Percentiles rank a stretch among this genome's conserved stretches.
phyloP scores from a whole-genome alignment of 2,797 vertebrate species.

The Rhadinocentrus ornatus region DNA sequence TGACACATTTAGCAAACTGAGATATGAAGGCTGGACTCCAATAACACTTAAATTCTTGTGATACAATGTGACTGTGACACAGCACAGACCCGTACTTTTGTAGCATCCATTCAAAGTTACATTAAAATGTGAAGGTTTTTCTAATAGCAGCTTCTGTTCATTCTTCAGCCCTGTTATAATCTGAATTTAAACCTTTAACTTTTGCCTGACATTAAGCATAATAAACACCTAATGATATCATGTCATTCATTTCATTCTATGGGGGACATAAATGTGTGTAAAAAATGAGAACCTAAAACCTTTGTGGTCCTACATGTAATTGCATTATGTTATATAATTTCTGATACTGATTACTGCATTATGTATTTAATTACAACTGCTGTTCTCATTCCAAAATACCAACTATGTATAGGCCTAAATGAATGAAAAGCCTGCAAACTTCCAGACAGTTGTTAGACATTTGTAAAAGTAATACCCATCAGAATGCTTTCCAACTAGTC shows the following conservation, averaged over 20 bases:
- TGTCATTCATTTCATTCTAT: neutral
- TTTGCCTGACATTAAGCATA: neutral
- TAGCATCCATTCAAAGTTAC: neutral
- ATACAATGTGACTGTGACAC: neutral
- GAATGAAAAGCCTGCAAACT: neutral
- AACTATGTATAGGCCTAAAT: neutral
- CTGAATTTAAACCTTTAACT: no score
- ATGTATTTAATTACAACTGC: no score
- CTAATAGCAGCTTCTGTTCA: neutral
- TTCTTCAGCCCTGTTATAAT: neutral
- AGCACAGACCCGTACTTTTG: neutral
- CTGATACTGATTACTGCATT: no score
- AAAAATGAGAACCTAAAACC: no score
- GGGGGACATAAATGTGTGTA: neutral
- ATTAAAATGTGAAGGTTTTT: neutral
- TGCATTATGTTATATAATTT: no score
- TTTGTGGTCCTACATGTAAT: no score
- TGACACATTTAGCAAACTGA: conserved; percentile 26
- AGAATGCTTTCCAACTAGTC: neutral
- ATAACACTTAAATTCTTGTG: neutral
- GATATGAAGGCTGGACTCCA: neutral
- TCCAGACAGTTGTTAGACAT: neutral
- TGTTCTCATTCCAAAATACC: neutral
- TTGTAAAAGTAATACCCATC: neutral
- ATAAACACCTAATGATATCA: neutral